These are phyloP conservation scores for Prunella himalayana DNA, from an alignment of 2,113 vertebrate genomes.

Conservation along the genomic window DNA sequence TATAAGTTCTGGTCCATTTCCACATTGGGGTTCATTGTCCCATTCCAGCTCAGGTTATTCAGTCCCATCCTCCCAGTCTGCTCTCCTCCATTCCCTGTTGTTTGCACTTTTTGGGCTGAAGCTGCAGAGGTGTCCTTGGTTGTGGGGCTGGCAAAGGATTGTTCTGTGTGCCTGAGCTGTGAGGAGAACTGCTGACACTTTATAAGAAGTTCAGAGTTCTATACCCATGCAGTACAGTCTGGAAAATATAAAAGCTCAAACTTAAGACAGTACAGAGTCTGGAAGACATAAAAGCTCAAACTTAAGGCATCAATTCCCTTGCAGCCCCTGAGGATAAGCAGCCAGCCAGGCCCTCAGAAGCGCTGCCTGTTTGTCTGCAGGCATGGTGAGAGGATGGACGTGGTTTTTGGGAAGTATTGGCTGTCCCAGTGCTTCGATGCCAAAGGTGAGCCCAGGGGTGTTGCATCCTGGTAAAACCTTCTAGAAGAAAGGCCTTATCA, in stretches of 20 bases:
- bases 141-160: not conserved
- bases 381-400: slow-evolving; percentile 97
- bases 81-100: fast-evolving
- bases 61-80: not conserved
- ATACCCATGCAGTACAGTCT: fast-evolving
- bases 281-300: fast-evolving
- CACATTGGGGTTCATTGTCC: fast-evolving
- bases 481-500: fast-evolving
- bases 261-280: not conserved
- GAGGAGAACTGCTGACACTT: not conserved
- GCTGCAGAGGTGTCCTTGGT: not conserved
- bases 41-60: not conserved
- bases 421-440: slow-evolving; percentile 94
- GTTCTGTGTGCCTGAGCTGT: not conserved
- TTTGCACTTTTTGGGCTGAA: not conserved
- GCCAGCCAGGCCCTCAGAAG: slow-evolving; percentile 80
- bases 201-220: fast-evolving
- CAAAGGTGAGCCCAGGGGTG: slow-evolving; percentile 79
- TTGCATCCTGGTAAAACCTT: not conserved
- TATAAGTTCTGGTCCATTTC: not conserved
- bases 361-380: slow-evolving; percentile 94
- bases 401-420: slow-evolving; percentile 98
- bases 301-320: fast-evolving
- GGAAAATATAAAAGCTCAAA: fast-evolving
- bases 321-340: slow-evolving; percentile 80